These are phyloP conservation scores for Aegithalos caudatus DNA, from an alignment of 2,113 vertebrate genomes.

Conservation along the genomic window DNA sequence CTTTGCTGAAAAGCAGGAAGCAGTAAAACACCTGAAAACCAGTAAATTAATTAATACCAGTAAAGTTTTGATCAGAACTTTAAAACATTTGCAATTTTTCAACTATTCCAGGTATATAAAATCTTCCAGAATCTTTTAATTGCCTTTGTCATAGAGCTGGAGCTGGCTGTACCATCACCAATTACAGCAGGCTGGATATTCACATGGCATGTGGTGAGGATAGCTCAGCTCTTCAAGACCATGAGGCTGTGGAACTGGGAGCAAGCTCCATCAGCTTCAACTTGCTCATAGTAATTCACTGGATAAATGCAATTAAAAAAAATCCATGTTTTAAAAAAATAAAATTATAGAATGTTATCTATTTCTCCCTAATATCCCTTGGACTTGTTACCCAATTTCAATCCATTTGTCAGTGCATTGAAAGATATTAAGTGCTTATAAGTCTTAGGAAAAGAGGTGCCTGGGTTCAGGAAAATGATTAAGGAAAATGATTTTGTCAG, in stretches of 20 bases:
- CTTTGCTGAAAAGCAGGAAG: constrained; percentile 18
- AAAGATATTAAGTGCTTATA: neutral
- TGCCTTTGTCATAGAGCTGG: neutral
- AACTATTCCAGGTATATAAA: neutral
- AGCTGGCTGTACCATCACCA: neutral
- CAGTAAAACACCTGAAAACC: neutral
- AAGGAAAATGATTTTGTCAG: neutral
- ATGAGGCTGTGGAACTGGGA: neutral
- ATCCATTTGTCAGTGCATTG: neutral
- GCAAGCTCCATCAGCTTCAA: neutral
- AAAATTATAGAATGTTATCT: neutral
- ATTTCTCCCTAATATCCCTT: neutral
- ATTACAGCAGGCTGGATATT: neutral
- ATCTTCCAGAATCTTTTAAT: neutral
- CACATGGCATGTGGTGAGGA: fast-evolving
- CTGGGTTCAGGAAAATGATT: neutral
- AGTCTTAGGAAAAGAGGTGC: neutral
- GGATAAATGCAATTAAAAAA: neutral
- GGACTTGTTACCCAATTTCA: neutral
- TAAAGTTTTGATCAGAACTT: neutral
- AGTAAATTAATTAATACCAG: constrained; percentile 2
- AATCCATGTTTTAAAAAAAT: neutral
- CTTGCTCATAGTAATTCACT: neutral
- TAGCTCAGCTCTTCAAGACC: neutral
- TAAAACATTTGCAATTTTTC: neutral